phyloP scores from a whole-genome alignment of 1,140 invertebrate species.

The Hyles euphorbiae region DNA sequence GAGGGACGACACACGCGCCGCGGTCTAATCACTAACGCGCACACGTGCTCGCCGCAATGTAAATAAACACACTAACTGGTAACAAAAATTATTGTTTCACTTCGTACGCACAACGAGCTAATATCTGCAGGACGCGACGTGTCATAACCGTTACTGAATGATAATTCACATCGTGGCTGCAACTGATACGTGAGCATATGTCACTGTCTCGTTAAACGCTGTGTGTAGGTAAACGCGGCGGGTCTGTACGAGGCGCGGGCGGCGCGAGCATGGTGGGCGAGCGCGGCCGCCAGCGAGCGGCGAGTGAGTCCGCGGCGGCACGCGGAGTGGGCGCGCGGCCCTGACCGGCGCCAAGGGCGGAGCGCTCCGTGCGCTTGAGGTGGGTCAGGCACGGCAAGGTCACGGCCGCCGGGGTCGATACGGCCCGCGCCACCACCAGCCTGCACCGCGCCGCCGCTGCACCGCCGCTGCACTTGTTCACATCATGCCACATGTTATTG shows the following conservation, averaged over 20 bases:
- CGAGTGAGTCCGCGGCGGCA: too few relatives aligned
- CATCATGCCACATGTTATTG: too few relatives aligned
- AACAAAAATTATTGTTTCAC: too few relatives aligned
- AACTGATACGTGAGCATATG: background rate
- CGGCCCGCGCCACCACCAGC: background rate
- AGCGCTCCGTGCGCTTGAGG: too few relatives aligned
- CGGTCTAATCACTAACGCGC: too few relatives aligned
- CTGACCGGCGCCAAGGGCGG: too few relatives aligned
- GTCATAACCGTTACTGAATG: background rate
- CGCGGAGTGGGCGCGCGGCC: too few relatives aligned
- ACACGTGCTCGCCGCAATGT: too few relatives aligned
- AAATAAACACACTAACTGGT: too few relatives aligned
- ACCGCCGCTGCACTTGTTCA: background rate
- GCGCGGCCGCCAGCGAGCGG: background rate
- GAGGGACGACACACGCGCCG: too few relatives aligned
- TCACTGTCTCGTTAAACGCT: background rate
- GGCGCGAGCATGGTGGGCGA: background rate
- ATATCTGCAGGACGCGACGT: background rate
- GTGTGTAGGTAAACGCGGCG: background rate
- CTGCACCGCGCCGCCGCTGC: background rate
- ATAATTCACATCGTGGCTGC: background rate
- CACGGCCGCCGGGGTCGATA: background rate
- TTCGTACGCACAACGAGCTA: too few relatives aligned
- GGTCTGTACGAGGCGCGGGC: background rate
- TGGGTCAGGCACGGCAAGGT: background rate